Evolutionary conservation across 2,888 invertebrate species (phyloP).

Genomic region (Acleris holmiana): DNA sequence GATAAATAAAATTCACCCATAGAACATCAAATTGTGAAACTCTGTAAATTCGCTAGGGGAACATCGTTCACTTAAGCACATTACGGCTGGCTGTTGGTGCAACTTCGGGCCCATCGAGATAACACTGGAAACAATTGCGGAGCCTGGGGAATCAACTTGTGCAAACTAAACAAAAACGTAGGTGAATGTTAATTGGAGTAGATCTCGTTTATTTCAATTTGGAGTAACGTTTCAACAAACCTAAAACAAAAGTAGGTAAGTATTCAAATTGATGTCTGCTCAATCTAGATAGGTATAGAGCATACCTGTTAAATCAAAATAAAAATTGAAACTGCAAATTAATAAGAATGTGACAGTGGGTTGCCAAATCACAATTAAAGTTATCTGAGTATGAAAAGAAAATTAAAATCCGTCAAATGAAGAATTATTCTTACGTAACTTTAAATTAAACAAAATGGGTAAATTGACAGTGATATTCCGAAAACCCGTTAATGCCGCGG

Average conservation of each 20-base stretch:
- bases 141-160: slow-evolving; percentile 69
- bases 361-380: too few relatives aligned
- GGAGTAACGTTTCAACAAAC: slow-evolving; percentile 10
- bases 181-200: slow-evolving; percentile 62
- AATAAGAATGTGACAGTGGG: too few relatives aligned
- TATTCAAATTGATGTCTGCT: too few relatives aligned
- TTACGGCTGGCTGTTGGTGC: slow-evolving; percentile 64
- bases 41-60: slow-evolving; percentile 73
- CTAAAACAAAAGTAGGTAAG: background rate
- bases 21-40: slow-evolving; percentile 65
- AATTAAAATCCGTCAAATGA: too few relatives aligned
- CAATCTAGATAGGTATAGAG: too few relatives aligned
- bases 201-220: slow-evolving; percentile 49
- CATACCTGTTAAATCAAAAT: too few relatives aligned
- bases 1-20: slow-evolving; percentile 55
- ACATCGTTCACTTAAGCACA: slow-evolving; percentile 82
- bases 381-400: too few relatives aligned
- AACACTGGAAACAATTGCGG: slow-evolving; percentile 75
- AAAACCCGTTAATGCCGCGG: slow-evolving; percentile 5
- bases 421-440: background rate
- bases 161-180: slow-evolving; percentile 50
- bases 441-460: slow-evolving; percentile 28
- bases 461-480: slow-evolving; percentile 13
- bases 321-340: too few relatives aligned
- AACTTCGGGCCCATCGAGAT: slow-evolving; percentile 70